Evolutionary conservation across 2,113 vertebrate genomes (phyloP).

Genomic region (Petroica traversi): DNA sequence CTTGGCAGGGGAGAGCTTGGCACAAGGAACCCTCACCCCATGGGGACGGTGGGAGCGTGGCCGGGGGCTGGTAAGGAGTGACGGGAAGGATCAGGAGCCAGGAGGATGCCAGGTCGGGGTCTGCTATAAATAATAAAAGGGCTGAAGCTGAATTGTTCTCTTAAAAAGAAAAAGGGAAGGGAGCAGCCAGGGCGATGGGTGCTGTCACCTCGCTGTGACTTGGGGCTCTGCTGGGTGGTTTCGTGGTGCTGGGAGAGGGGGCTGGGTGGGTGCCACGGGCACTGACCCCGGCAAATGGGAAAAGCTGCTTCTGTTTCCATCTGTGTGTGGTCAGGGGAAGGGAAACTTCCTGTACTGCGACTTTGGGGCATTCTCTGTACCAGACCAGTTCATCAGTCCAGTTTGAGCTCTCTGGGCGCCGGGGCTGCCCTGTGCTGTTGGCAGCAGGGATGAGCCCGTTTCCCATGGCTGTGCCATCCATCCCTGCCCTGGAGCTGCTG

Average conservation of each 20-base stretch:
- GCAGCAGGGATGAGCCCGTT: rapidly evolving
- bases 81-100: rapidly evolving
- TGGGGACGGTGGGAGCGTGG: rapidly evolving
- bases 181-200: not conserved
- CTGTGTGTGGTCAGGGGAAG: not conserved
- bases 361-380: rapidly evolving
- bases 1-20: not conserved
- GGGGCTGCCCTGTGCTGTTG: rapidly evolving
- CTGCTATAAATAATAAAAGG: not conserved
- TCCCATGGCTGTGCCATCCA: not conserved
- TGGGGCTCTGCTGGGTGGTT: not conserved
- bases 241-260: rapidly evolving
- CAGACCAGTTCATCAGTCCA: rapidly evolving
- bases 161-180: not conserved
- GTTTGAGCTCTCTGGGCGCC: not conserved
- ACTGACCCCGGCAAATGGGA: not conserved
- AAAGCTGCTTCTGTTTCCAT: not conserved
- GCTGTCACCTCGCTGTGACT: rapidly evolving
- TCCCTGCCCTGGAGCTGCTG: not conserved
- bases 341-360: not conserved
- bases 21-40: not conserved
- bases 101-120: not conserved
- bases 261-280: rapidly evolving
- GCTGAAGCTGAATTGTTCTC: not conserved
- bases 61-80: not conserved